A percentile compares a stretch with the other conserved stretches of the same genome.
Evolutionary conservation across 2,797 vertebrate genomes (phyloP).

Genomic region (Hippoglossus hippoglossus): DNA sequence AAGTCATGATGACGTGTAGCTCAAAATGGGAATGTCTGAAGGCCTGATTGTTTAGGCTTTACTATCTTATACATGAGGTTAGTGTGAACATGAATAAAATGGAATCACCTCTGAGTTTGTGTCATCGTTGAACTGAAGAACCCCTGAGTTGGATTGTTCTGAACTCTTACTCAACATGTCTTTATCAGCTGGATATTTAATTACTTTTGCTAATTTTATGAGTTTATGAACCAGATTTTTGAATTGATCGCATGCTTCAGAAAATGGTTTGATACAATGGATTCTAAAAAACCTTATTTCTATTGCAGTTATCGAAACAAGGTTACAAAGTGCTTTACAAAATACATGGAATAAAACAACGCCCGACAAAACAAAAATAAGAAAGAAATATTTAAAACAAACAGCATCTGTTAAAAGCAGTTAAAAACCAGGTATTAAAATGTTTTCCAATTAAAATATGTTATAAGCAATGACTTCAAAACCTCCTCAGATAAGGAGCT

Average conservation of each 20-base stretch:
- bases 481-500: no score
- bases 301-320: no score
- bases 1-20: constrained; percentile 49
- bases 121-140: constrained; percentile 12
- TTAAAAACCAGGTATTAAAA: no score
- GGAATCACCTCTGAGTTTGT: constrained; percentile 16
- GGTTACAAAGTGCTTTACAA: no score
- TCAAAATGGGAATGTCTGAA: constrained; percentile 55
- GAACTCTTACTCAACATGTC: not conserved
- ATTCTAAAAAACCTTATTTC: no score
- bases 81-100: constrained; percentile 69
- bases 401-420: no score
- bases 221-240: not conserved
- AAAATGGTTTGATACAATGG: not conserved
- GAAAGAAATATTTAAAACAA: no score
- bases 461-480: no score
- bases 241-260: not conserved
- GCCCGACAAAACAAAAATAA: no score
- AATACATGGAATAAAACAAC: no score
- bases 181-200: not conserved
- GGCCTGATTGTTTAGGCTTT: constrained; percentile 61
- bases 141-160: no score
- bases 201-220: not conserved
- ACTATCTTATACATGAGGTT: constrained; percentile 44
- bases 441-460: no score